Conservation (phyloP, 2,888 invertebrate genomes). For the Coleophora deauratella region DNA sequence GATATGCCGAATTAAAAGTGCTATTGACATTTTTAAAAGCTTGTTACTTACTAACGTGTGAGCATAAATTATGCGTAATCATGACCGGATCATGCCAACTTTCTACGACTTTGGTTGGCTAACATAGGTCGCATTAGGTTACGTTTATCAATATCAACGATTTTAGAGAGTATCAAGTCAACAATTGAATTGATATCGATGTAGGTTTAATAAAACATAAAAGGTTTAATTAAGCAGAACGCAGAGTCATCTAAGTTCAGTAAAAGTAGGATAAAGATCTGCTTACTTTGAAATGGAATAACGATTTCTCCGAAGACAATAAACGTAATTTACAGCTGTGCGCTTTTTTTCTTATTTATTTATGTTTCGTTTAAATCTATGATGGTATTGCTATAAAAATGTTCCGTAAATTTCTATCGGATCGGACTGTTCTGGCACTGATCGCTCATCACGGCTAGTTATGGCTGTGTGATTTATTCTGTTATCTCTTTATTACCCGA, state of each 20-base stretch:
- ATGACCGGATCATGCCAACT: slow-evolving; percentile 35
- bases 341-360: slow-evolving; percentile 58
- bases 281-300: slow-evolving; percentile 33
- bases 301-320: slow-evolving; percentile 45
- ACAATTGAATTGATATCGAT: no score
- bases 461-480: slow-evolving; percentile 72
- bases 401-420: slow-evolving; percentile 60
- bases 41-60: slow-evolving; percentile 1
- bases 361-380: slow-evolving; percentile 51
- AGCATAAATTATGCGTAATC: slow-evolving; percentile 29
- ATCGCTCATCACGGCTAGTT: slow-evolving; percentile 65
- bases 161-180: no score
- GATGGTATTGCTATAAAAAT: slow-evolving; percentile 49
- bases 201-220: slow-evolving; percentile 24
- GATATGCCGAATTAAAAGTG: not conserved
- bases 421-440: slow-evolving; percentile 60
- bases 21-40: no score
- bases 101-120: slow-evolving; percentile 25
- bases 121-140: slow-evolving; percentile 5
- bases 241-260: slow-evolving; percentile 8
- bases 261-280: not conserved
- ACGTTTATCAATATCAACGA: slow-evolving; percentile 15
- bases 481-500: slow-evolving; percentile 70
- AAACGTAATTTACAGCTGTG: slow-evolving; percentile 57
- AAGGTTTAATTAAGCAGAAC: slow-evolving; percentile 27